A percentile compares a stretch with the other conserved stretches of the same genome.
Conservation (phyloP, 2,113 vertebrate genomes). For the Gallinago jamesoni region DNA sequence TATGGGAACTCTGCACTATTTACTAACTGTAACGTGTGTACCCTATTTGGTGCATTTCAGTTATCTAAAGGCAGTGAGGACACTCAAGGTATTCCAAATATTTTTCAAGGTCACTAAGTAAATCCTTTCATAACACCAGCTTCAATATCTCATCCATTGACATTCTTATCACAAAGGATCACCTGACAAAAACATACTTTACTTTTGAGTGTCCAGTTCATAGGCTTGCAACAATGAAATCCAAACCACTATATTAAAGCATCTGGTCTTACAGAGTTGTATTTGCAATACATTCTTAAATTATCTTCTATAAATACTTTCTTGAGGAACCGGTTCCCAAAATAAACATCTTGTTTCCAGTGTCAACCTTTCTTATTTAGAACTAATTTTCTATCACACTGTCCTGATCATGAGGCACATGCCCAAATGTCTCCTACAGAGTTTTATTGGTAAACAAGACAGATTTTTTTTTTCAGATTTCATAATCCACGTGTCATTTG, state of each 20-base stretch:
- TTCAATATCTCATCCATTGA: neutral
- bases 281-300: neutral
- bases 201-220: neutral
- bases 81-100: neutral
- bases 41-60: neutral
- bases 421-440: neutral
- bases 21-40: neutral
- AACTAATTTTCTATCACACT: neutral
- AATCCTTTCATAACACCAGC: neutral
- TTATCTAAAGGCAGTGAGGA: neutral
- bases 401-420: neutral
- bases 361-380: neutral
- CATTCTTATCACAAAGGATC: neutral
- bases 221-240: neutral
- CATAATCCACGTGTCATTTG: neutral
- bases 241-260: neutral
- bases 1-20: neutral
- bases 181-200: neutral
- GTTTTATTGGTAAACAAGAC: neutral
- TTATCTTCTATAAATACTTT: neutral
- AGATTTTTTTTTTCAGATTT: neutral
- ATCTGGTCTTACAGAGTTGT: neutral
- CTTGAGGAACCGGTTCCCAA: fast-evolving
- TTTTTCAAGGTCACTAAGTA: neutral
- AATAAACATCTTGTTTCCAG: neutral